Conservation (phyloP, 2,113 vertebrate genomes). For the Periophthalmodon schlosseri region DNA sequence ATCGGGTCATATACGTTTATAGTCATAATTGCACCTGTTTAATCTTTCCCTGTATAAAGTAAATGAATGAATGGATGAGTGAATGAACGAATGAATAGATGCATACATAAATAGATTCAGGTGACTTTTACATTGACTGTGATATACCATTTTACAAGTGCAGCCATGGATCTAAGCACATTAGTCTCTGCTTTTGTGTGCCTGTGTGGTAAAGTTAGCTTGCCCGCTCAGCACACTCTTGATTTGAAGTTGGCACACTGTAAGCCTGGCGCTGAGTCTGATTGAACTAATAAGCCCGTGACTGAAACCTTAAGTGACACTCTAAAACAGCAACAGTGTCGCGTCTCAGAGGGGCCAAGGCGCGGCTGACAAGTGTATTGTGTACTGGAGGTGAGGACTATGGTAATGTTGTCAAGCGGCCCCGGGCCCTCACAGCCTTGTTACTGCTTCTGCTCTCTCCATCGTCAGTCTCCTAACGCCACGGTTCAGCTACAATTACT, state of each 20-base stretch:
- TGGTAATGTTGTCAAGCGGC: conserved; percentile 70
- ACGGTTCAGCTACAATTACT: conserved; percentile 66
- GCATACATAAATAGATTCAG: too few relatives aligned
- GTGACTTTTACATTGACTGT: too few relatives aligned
- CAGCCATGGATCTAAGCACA: background rate
- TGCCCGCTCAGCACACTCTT: conserved; percentile 32
- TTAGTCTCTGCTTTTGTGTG: background rate
- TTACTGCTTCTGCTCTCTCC: conserved; percentile 73
- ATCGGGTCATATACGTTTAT: too few relatives aligned
- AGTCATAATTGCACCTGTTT: too few relatives aligned
- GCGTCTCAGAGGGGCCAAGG: conserved; percentile 55
- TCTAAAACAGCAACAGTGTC: conserved; percentile 62
- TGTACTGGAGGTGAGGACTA: conserved; percentile 64
- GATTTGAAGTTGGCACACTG: conserved; percentile 65
- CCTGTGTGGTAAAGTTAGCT: conserved; percentile 41
- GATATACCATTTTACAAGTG: too few relatives aligned
- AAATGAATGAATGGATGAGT: too few relatives aligned
- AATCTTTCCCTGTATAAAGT: too few relatives aligned
- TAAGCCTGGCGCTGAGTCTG: conserved; percentile 55
- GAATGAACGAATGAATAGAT: too few relatives aligned
- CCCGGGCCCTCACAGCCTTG: conserved; percentile 70
- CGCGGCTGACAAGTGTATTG: conserved; percentile 61
- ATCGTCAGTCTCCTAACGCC: conserved; percentile 61
- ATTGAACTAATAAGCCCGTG: conserved; percentile 72
- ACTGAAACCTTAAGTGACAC: conserved; percentile 69